Evolutionary conservation across 2,113 vertebrate genomes (phyloP), one percentile per base, ranked within the genome.

Genomic region (Dolichallabes microphthalmus): DNA sequence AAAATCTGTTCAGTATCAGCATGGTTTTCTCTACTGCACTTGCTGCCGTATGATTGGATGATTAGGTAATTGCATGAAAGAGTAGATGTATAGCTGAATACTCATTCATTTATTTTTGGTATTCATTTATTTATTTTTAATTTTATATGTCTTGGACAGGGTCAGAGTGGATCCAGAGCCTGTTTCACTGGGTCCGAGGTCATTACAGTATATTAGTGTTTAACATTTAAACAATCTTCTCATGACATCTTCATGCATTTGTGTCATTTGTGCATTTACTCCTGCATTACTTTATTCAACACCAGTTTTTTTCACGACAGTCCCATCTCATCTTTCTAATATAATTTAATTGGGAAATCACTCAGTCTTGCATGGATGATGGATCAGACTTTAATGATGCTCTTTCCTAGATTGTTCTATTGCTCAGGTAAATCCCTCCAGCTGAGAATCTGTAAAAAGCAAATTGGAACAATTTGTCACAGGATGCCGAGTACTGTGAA

Each of bases 401-500:
- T 15, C 13, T 71, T 83, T 79, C 61, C 13, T 45, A 35, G 35
- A 68, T 66, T 63, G 50, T 77, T 53, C 32, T 84, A 50, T 71
- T 74, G 76, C 57, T 82, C 32, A 75, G 69, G 53, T 73, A 80
- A 71, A 80, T 79, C 60, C 52, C 17, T 55, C 79, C 57, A 64
- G 69, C 27, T 32, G 86, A 82, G 84, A 80, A 57, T 80, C 73
- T 13, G 8, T 64, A 75, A 57, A 57, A 27, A 74, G 52, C 77
- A 89, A 82, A 89, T 85, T 82, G 52, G 74, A 73, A 58, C n/a
- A 75, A 74, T 81, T 76, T 89, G 82, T 86, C 79, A 85, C 50
- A 80, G 82, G 79, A 88, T 86, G 74, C 74, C 17, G 35, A 73
- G 45, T 53, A 61, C 83, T 78, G 82, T 74, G 80, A 88, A 88